Evolutionary conservation across 2,888 invertebrate genomes (phyloP).

Genomic region (Agrochola lota): DNA sequence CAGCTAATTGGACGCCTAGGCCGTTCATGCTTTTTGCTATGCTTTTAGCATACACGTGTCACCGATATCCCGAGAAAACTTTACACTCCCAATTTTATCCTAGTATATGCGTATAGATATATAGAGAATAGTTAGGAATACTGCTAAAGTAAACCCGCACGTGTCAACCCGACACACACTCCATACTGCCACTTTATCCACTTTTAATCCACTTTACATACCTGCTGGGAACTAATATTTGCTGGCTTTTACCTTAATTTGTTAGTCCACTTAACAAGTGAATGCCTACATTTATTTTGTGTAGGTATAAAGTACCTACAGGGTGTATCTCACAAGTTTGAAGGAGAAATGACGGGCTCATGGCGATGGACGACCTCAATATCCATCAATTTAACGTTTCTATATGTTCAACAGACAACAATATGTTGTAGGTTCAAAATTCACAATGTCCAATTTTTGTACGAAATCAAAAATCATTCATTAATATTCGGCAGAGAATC

Average conservation of each 20-base stretch:
- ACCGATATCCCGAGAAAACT: not conserved
- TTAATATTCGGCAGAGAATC: not conserved
- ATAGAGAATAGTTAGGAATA: not conserved
- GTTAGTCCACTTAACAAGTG: not conserved
- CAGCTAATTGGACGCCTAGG: no score
- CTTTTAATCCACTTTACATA: slow-evolving; percentile 20
- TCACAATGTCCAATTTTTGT: not conserved
- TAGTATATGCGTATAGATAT: no score
- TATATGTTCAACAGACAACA: not conserved
- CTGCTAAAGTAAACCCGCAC: not conserved
- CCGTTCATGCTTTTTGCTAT: no score
- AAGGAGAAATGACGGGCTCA: not conserved
- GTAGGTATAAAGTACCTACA: not conserved
- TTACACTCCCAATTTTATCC: not conserved
- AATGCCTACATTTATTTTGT: not conserved
- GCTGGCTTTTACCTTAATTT: slow-evolving; percentile 48
- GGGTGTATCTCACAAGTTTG: not conserved
- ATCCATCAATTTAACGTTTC: not conserved
- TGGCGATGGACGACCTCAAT: not conserved
- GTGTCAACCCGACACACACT: not conserved
- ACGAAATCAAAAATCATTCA: not conserved
- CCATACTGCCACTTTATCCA: slow-evolving; percentile 10
- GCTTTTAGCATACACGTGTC: no score
- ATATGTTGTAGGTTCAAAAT: not conserved
- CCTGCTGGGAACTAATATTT: slow-evolving; percentile 37